Percentiles rank a stretch among this genome's conserved stretches.
phyloP scores from a whole-genome alignment of 1,140 invertebrate genomes.

The Drosophila albomicans region DNA sequence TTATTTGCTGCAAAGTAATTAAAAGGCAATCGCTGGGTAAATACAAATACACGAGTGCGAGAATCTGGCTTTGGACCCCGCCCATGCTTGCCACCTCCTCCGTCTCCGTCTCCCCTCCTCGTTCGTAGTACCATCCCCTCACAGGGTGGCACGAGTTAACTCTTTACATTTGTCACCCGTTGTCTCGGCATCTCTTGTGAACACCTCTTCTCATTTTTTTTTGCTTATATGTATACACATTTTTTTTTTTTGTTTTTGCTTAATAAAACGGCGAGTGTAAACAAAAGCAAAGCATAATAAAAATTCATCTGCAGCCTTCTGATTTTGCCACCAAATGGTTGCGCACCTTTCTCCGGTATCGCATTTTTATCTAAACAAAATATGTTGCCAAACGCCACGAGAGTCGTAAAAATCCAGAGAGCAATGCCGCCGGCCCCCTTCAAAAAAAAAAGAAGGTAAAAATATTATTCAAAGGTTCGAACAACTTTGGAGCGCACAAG shows the following conservation, averaged over 20 bases:
- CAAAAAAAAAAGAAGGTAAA: not conserved
- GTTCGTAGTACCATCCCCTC: too few relatives aligned
- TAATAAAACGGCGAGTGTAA: constrained; percentile 38
- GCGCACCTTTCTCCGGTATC: not conserved
- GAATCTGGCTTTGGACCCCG: not conserved
- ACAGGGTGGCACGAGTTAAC: not conserved
- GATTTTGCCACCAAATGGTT: not conserved
- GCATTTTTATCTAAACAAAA: constrained; percentile 33
- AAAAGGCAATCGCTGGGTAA: constrained; percentile 73
- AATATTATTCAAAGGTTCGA: not conserved
- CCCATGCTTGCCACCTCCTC: too few relatives aligned
- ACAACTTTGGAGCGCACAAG: not conserved
- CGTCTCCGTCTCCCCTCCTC: not conserved
- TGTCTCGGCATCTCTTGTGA: not conserved
- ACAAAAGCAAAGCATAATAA: constrained; percentile 36
- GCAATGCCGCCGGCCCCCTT: not conserved
- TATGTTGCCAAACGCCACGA: constrained; percentile 21
- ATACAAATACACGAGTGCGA: constrained; percentile 38
- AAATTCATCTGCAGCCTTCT: not conserved
- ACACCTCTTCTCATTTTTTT: too few relatives aligned
- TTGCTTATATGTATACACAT: too few relatives aligned
- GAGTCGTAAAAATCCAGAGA: constrained; percentile 27
- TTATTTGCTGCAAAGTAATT: constrained; percentile 76
- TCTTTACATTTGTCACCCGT: constrained; percentile 2
- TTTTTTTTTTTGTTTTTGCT: constrained; percentile 10